Evolutionary conservation across 2,797 vertebrate genomes (phyloP), one percentile per base, ranked within the genome.

Genomic region (Petrocephalus schoutedeni): DNA sequence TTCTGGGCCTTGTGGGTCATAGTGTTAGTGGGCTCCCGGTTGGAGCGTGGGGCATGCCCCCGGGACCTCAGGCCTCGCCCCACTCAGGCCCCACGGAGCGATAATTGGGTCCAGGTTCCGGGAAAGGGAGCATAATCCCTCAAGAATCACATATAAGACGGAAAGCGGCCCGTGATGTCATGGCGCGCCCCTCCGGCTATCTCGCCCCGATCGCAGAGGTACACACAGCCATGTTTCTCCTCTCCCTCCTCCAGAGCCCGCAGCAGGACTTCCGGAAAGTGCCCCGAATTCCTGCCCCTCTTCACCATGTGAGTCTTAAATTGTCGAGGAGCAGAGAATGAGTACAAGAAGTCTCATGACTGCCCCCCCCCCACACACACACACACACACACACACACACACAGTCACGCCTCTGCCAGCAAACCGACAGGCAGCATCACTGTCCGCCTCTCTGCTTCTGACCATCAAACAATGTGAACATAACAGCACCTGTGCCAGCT

Each of bases 41-140:
- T 1, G 1, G 16, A 49, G 77, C 36, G 3, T 1, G 56, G 56
- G 36, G 8, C 74, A 85, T 28, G 86, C 58, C 88, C 87, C 85
- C 88, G 77, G 88, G 85, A 64, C 67, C 57, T 9, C 57, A 58
- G 53, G 71, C 12, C 23, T 82, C 61, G 21, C 56, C 85, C 56
- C 67, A 85, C 21, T 86, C n/a, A 12, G 58, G 71, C 41, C 21
- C 61, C 84, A 64, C 54, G 64, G 89, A 41, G 82, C 23, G 67
- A 74, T 91, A 92, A 92, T 90, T 89, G 80, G 88, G 91, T 59
- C 87, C 89, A 90, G 88, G 89, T 88, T 89, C 89, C 87, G 57
- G 10, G 89, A 90, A 89, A 90, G 85, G 87, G 45, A 88, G 64
- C 89, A 88, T 87, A 90, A 92, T 92, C 90, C 89, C 89, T 90